phyloP scores from a whole-genome alignment of 1,140 invertebrate genomes.

The Apocrypta bakeri region DNA sequence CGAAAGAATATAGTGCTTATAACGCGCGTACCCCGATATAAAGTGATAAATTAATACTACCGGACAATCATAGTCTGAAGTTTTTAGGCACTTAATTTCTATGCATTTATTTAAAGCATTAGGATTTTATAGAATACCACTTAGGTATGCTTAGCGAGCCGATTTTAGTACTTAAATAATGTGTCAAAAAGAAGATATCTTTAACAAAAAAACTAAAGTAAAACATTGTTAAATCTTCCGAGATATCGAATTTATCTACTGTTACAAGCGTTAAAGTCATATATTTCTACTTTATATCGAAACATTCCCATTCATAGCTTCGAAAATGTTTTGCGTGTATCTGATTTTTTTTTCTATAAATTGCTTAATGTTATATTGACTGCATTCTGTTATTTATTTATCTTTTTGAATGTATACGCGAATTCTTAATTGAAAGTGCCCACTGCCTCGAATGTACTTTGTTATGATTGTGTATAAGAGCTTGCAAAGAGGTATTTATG shows the following conservation, averaged over 20 bases:
- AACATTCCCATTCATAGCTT: conserved; percentile 52
- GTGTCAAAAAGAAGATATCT: conserved; percentile 46
- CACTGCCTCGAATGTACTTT: conserved; percentile 46
- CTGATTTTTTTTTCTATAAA: conserved; percentile 31
- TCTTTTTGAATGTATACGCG: conserved; percentile 21
- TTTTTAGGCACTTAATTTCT: conserved; percentile 40
- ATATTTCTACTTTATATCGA: conserved; percentile 51
- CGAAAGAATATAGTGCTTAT: conserved; percentile 41
- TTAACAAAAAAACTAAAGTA: conserved; percentile 46
- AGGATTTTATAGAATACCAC: conserved; percentile 45
- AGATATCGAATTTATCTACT: conserved; percentile 52
- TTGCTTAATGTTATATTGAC: conserved; percentile 32
- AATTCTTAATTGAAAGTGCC: conserved; percentile 19
- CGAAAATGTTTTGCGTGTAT: conserved; percentile 32
- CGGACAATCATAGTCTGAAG: conserved; percentile 39
- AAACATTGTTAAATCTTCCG: conserved; percentile 48
- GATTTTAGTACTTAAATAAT: conserved; percentile 49
- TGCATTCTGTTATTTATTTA: conserved; percentile 28
- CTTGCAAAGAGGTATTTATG: conserved; percentile 39
- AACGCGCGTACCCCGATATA: conserved; percentile 36
- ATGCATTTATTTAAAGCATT: conserved; percentile 47
- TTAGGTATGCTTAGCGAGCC: conserved; percentile 42
- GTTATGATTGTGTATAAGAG: conserved; percentile 22
- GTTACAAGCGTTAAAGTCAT: conserved; percentile 53
- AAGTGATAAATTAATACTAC: conserved; percentile 49